Evolutionary conservation across 2,113 vertebrate species (phyloP), one percentile per base, ranked within the genome.

Genomic region (western clawed frog (Xenopus tropicalis)): DNA sequence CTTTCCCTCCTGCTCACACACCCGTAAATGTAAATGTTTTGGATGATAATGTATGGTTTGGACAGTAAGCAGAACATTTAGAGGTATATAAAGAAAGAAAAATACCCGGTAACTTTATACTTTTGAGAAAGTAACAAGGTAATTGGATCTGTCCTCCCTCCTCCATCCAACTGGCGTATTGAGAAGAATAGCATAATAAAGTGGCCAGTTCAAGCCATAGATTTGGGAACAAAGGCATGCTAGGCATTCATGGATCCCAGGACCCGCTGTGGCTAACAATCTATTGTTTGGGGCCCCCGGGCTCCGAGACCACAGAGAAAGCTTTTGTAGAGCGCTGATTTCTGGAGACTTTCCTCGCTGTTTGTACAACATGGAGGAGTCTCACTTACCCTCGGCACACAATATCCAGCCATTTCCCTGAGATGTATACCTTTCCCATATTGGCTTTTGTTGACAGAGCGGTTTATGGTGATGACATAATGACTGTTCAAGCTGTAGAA

Each of bases 121-220:
- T 73, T 72, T 58, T 73, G 62, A 54, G 71, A 73, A 73, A 73
- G 71, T 73, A 73, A 66, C 29, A 58, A 56, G 22, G 52, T 56
- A 66, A 66, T 54, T 66, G 62, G 62, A 73, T 73, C 51, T 43
- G 7, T 17, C 65, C 71, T 62, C 64, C 61, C 71, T 64, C 61
- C 71, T 72, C 61, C 70, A 42, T 43, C 56, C 61, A 65, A 65
- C 14, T 44, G 51, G 62, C 29, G 25, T 64, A 73, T 73, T 43
- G 58, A 57, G 62, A 73, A 64, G 29, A 64, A 58, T 58, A 57
- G 71, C 11, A 61, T 21, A 61, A 65, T 61, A 57, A 65, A 72
- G n/a, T 54, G 52, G 21, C 57, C 17, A 22, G 42, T 21, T 65
- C 48, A 29, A 23, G 70, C 70, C 59, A 8, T 54, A 61, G 16